Evolutionary conservation across 1,140 invertebrate genomes (phyloP).

Genomic region (Hirudo medicinalis): DNA sequence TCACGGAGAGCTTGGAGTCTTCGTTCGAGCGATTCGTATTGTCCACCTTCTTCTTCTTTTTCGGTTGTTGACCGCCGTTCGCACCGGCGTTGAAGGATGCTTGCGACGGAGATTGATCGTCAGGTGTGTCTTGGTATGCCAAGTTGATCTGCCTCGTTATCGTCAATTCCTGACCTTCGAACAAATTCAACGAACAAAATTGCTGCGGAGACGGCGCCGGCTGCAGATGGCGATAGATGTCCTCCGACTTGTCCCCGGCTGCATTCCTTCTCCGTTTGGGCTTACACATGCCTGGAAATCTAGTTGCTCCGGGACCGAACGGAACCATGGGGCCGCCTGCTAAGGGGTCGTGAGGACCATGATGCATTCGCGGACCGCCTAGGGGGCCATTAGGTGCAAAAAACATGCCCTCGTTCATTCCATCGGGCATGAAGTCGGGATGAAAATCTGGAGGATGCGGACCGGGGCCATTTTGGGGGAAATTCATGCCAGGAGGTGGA

Average conservation of each 20-base stretch:
- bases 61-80: neutral
- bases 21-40: neutral
- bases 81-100: neutral
- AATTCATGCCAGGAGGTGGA: conserved; percentile 18
- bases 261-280: conserved; percentile 31
- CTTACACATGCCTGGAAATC: conserved; percentile 23
- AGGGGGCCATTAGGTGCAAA: neutral
- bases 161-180: conserved; percentile 87
- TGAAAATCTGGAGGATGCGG: conserved; percentile 15
- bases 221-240: conserved; percentile 60
- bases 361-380: conserved; percentile 5
- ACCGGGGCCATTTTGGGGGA: conserved; percentile 15
- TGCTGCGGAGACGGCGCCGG: conserved; percentile 88
- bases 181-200: conserved; percentile 85
- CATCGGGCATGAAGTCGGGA: conserved; percentile 15
- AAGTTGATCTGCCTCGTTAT: conserved; percentile 86
- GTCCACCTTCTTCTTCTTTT: conserved; percentile 9
- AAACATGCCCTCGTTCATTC: conserved; percentile 17
- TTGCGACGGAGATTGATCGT: conserved; percentile 24
- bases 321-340: conserved; percentile 13
- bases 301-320: neutral
- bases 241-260: conserved; percentile 32
- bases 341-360: conserved; percentile 6
- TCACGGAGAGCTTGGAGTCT: neutral
- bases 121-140: conserved; percentile 33